Percentiles rank a stretch among this genome's conserved stretches.
These are phyloP conservation scores for Argopecten irradians DNA, from an alignment of 1,140 invertebrate species.

Conservation along the genomic window DNA sequence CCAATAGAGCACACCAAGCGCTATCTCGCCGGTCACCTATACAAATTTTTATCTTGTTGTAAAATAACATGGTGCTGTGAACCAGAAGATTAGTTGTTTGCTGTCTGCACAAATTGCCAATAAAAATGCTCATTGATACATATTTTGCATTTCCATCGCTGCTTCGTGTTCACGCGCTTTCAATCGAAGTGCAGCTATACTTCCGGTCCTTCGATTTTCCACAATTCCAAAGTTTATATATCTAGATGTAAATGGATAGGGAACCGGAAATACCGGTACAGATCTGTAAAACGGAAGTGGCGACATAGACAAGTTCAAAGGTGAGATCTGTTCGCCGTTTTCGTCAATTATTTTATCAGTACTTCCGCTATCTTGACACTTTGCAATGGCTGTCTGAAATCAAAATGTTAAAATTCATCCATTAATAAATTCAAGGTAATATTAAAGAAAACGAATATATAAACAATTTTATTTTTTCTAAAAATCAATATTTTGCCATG, in stretches of 20 bases:
- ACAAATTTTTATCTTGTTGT: too few species aligned
- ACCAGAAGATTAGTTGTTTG: too few species aligned
- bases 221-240: constrained; percentile 29
- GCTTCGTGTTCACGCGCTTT: constrained; percentile 95
- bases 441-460: too few species aligned
- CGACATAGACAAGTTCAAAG: constrained; percentile 51
- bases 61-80: too few species aligned
- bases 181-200: constrained; percentile 90
- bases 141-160: constrained; percentile 84
- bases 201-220: constrained; percentile 84
- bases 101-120: too few species aligned
- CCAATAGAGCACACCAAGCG: too few species aligned
- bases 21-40: too few species aligned
- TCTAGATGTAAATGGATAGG: background rate
- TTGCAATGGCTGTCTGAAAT: background rate
- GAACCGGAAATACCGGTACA: background rate
- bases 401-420: background rate
- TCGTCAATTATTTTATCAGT: background rate
- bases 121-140: constrained; percentile 55
- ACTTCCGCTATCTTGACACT: constrained; percentile 27
- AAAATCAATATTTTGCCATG: too few species aligned
- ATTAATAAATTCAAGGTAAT: too few species aligned
- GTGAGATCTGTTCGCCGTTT: constrained; percentile 36
- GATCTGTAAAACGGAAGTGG: constrained; percentile 46
- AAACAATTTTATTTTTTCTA: too few species aligned